Conservation (phyloP, 2,888 invertebrate species). For the Watsonalla binaria region DNA sequence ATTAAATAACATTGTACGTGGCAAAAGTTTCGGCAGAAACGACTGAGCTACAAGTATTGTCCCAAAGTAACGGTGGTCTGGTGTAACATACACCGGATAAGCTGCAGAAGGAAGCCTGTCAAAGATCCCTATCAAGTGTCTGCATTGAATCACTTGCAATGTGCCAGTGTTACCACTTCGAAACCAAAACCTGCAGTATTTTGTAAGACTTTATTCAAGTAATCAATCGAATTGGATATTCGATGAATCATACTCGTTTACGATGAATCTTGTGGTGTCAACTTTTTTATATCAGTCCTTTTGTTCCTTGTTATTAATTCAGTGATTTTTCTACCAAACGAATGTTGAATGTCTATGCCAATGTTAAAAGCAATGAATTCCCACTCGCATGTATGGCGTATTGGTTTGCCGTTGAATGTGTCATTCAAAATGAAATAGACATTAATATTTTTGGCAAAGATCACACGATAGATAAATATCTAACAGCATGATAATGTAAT, state of each 20-base stretch:
- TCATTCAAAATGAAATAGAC: background rate
- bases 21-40: slow-evolving; percentile 11
- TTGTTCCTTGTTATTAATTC: background rate
- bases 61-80: slow-evolving; percentile 4
- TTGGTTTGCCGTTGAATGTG: background rate
- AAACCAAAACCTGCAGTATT: slow-evolving; percentile 55
- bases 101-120: slow-evolving; percentile 46
- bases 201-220: slow-evolving; percentile 49
- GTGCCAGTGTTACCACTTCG: slow-evolving; percentile 28
- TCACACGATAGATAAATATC: background rate
- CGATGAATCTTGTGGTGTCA: slow-evolving; percentile 28
- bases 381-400: too few species aligned
- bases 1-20: slow-evolving; percentile 35
- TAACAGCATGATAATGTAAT: slow-evolving; percentile 18
- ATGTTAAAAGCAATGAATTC: too few species aligned
- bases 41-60: background rate
- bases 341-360: background rate
- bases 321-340: slow-evolving; percentile 10
- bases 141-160: slow-evolving; percentile 43
- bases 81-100: slow-evolving; percentile 52
- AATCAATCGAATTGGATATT: slow-evolving; percentile 45
- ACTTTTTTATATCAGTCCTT: slow-evolving; percentile 19
- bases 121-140: slow-evolving; percentile 46
- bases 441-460: background rate
- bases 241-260: slow-evolving; percentile 57